Base-by-base conservation (phyloP, 2,113 vertebrate genomes). In the Nesospiza acunhae region DNA sequence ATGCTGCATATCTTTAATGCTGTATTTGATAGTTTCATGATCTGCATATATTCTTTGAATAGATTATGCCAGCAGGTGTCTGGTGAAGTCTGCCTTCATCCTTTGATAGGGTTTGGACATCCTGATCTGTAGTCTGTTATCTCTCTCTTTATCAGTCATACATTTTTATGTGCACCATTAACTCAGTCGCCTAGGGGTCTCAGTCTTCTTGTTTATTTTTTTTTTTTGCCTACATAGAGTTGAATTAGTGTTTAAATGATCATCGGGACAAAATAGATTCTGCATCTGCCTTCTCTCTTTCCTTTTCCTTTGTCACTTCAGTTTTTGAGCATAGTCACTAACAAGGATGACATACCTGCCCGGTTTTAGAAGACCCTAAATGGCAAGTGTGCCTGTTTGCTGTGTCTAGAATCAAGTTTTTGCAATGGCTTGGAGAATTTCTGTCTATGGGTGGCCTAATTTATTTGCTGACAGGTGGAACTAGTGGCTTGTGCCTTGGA, bases 371-470 rank as follows among this genome's bases (percentile, higher is more conserved):
- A 85, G 37, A 49, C 10, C 9, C 41, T 56, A 30, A 53, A 21
- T 30, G n/a, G 10, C 41, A 76, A 23, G 1, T 16, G n/a, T 60
- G 30, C 14, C 74, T 20, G 9, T 62, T 75, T 41, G 10, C 19
- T 14, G 6, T 26, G 24, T 35, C 33, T 60, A 24, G 49, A 27
- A 44, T 63, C 1, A 1, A 20, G 22, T 56, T 52, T 81, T 79
- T 70, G 33, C 56, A 47, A 20, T 39, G 53, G 14, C 12, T n/a
- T 72, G 67, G 23, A 16, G 52, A 46, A 10, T 55, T 66, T 52
- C 47, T 87, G 27, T 22, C 27, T 70, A 1, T 0, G 1, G 0
- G 3, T 27, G 23, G 18, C 26, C 20, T 88, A 30, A 13, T 55
- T 83, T 84, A 33, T 89, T 67, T 93, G 35, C 62, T 82, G 41